Evolutionary conservation across 2,797 vertebrate species (phyloP).

Genomic region (Xyrichtys novacula): DNA sequence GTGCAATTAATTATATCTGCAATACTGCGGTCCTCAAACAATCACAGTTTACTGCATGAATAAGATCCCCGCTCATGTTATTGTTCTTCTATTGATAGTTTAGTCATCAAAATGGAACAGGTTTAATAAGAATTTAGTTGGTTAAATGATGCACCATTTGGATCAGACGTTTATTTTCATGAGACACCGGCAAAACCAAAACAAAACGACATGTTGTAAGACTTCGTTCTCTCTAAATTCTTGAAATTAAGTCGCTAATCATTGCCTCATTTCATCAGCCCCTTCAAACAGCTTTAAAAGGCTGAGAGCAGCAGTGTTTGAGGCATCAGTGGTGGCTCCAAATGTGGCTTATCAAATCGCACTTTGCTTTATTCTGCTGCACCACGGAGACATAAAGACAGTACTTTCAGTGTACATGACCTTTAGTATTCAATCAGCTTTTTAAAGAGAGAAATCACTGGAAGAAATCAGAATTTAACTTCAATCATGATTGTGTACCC

Average conservation of each 20-base stretch:
- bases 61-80: conserved; percentile 1
- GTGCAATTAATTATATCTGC: conserved; percentile 40
- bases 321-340: no score
- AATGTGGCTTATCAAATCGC: no score
- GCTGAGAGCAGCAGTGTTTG: no score
- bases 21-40: conserved; percentile 17
- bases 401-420: not conserved
- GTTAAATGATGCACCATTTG: not conserved
- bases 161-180: not conserved
- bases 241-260: no score
- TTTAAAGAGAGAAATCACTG: not conserved
- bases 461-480: no score
- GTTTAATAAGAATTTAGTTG: conserved; percentile 15
- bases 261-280: no score
- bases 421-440: not conserved
- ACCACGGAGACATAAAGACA: not conserved
- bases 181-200: conserved; percentile 1
- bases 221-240: no score
- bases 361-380: not conserved
- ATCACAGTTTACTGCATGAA: conserved; percentile 17
- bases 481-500: no score
- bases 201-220: no score
- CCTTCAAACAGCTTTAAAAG: no score
- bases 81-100: conserved; percentile 4
- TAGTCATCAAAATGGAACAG: conserved; percentile 1